Conservation (phyloP, 2,113 vertebrate genomes). For the Hiodon alosoides region DNA sequence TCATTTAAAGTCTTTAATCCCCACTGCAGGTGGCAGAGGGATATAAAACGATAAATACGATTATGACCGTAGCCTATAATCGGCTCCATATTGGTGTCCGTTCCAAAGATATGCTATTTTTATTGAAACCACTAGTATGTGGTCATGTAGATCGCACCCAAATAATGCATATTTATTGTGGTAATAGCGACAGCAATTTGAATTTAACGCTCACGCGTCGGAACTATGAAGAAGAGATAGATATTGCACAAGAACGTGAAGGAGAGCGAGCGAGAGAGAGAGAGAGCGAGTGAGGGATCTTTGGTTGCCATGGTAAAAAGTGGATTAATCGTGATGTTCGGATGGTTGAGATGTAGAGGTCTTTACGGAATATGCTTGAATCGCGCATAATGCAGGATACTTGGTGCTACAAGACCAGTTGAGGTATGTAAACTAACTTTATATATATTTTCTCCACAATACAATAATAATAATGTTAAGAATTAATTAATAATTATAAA, state of each 20-base stretch:
- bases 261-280: neutral
- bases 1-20: conserved; percentile 65
- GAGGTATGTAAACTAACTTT: conserved; percentile 17
- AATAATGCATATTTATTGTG: neutral
- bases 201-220: neutral
- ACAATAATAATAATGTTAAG: too few species aligned
- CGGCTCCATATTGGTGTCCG: neutral
- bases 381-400: conserved; percentile 13
- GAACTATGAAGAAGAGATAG: neutral
- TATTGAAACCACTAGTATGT: neutral
- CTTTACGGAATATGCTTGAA: conserved; percentile 23
- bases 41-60: conserved; percentile 52
- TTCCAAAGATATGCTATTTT: neutral
- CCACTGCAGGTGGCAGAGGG: conserved; percentile 58
- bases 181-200: neutral
- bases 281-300: conserved; percentile 15
- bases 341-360: conserved; percentile 12
- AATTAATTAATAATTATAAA: too few species aligned
- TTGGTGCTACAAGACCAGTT: neutral
- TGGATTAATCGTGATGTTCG: conserved; percentile 26
- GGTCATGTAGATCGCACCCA: neutral
- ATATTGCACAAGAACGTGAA: neutral
- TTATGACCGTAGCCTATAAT: conserved; percentile 10
- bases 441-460: neutral
- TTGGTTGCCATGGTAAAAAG: conserved; percentile 36